Conservation (phyloP, 64 coral and sea anemone species). For the Montipora foliosa region DNA sequence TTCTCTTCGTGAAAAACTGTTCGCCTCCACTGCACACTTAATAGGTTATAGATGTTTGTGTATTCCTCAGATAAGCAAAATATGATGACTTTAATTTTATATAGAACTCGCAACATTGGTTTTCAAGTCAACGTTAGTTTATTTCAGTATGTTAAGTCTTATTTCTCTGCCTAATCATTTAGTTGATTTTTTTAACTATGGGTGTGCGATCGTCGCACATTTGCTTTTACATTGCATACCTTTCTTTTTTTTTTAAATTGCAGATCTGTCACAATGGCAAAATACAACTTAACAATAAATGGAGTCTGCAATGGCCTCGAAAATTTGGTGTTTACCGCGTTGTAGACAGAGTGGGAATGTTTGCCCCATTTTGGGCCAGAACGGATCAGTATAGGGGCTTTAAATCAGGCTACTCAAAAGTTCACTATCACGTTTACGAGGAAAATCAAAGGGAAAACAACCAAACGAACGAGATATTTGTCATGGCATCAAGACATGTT, state of each 20-base stretch:
- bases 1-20: too few species aligned
- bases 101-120: too few species aligned
- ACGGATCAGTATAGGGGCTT: neutral
- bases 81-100: too few species aligned
- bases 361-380: constrained; percentile 58
- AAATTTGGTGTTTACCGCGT: constrained; percentile 22
- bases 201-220: neutral
- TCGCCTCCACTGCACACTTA: too few species aligned
- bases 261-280: constrained; percentile 55
- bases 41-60: too few species aligned
- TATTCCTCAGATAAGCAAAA: too few species aligned
- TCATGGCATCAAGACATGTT: constrained; percentile 24
- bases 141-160: too few species aligned
- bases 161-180: too few species aligned
- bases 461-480: neutral
- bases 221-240: neutral
- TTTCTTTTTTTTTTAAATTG: neutral
- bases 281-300: constrained; percentile 19
- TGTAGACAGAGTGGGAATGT: neutral
- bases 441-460: neutral
- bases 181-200: too few species aligned
- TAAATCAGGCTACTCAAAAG: neutral
- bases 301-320: constrained; percentile 2
- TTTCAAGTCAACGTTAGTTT: too few species aligned
- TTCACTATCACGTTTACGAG: constrained; percentile 17